Evolutionary conservation across 2,113 vertebrate species (phyloP).

Genomic region (Tylochromis polylepis): DNA sequence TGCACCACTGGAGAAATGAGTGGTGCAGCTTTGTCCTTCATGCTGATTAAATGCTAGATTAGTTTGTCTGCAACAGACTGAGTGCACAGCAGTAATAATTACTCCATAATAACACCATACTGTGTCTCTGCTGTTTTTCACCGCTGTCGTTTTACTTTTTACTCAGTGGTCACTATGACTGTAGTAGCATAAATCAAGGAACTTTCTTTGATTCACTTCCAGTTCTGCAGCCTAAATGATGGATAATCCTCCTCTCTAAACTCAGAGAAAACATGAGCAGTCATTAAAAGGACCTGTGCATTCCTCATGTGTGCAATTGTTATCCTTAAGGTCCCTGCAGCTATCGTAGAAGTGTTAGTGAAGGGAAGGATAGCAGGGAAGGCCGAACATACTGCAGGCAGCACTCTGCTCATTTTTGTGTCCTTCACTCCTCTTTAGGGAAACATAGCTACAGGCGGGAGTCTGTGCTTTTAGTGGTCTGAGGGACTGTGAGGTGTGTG

Average conservation of each 20-base stretch:
- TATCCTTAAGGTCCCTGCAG: constrained; percentile 35
- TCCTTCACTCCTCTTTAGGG: constrained; percentile 34
- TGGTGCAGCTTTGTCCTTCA: constrained; percentile 57
- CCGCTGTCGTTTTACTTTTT: background rate
- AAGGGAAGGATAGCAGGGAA: constrained; percentile 16
- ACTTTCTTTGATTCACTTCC: background rate
- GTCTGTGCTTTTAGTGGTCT: constrained; percentile 43
- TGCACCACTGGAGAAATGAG: constrained; percentile 27
- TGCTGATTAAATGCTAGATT: constrained; percentile 54
- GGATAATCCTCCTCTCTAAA: background rate
- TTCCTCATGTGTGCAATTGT: constrained; percentile 32
- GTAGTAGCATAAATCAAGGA: background rate
- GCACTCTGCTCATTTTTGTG: constrained; percentile 52
- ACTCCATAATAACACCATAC: constrained; percentile 43
- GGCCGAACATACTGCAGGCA: constrained; percentile 31
- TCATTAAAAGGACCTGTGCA: background rate
- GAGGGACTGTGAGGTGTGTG: constrained; percentile 39
- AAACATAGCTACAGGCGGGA: constrained; percentile 56
- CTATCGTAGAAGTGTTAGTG: constrained; percentile 15
- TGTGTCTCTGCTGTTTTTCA: constrained; percentile 23
- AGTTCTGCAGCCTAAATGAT: background rate
- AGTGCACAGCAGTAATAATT: constrained; percentile 47
- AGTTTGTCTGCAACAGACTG: constrained; percentile 47
- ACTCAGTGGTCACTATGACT: background rate
- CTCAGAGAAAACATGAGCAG: background rate